A percentile compares a stretch with the other conserved stretches of the same genome.
Conservation (phyloP, 2,888 invertebrate species). For the Trissoscelio sp. region DNA sequence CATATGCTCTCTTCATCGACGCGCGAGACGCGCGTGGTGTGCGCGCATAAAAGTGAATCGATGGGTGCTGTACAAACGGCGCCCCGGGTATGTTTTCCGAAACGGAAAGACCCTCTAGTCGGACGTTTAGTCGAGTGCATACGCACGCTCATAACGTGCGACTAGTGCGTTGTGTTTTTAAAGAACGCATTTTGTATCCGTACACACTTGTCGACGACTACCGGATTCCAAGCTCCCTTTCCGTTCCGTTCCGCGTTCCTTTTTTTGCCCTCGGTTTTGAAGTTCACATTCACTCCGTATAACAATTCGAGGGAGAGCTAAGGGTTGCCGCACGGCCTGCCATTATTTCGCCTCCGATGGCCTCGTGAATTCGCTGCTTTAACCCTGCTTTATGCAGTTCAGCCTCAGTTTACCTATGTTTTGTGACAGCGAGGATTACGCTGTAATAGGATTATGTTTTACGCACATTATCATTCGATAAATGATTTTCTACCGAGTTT, state of each 20-base stretch:
- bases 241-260: conserved; percentile 56
- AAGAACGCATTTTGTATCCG: conserved; percentile 66
- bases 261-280: conserved; percentile 63
- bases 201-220: conserved; percentile 51
- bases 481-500: conserved; percentile 28
- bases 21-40: conserved; percentile 30
- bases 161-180: conserved; percentile 60
- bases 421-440: conserved; percentile 50
- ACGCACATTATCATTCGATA: conserved; percentile 48
- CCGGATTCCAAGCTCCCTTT: conserved; percentile 66
- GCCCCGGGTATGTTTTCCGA: conserved; percentile 69
- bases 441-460: conserved; percentile 52
- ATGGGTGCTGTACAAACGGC: conserved; percentile 65
- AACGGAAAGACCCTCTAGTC: conserved; percentile 70
- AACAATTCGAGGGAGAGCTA: conserved; percentile 63
- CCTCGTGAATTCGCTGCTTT: conserved; percentile 52
- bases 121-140: conserved; percentile 70
- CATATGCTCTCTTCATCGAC: conserved; percentile 56
- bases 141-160: conserved; percentile 64
- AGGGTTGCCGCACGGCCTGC: conserved; percentile 53
- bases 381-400: conserved; percentile 53
- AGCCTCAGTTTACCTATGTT: conserved; percentile 56
- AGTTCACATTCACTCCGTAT: conserved; percentile 63
- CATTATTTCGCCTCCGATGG: conserved; percentile 66
- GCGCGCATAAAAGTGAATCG: conserved; percentile 66